A percentile compares a stretch with the other conserved stretches of the same genome.
These are phyloP conservation scores for Melanotaenia boesemani DNA, from an alignment of 2,797 vertebrate species.

Conservation along the genomic window DNA sequence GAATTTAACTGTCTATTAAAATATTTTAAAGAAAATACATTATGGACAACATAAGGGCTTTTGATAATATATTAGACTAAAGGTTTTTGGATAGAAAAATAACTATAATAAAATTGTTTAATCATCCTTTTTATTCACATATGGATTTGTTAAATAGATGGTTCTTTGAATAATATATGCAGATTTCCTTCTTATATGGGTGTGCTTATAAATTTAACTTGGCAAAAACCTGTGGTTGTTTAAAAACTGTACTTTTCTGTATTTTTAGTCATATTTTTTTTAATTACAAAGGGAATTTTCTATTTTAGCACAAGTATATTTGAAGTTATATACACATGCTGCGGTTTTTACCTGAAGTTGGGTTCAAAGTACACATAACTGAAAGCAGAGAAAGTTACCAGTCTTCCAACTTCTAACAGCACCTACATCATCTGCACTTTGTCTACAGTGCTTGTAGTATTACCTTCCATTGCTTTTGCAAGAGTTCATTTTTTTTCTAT, in stretches of 20 bases:
- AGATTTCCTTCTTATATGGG: constrained; percentile 16
- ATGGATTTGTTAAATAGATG: constrained; percentile 42
- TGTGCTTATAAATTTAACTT: constrained; percentile 58
- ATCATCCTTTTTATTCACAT: constrained; percentile 26
- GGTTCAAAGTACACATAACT: not conserved
- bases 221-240: constrained; percentile 49
- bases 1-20: constrained; percentile 19
- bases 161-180: constrained; percentile 29
- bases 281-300: not conserved
- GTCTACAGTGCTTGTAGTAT: not conserved
- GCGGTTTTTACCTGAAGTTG: not conserved
- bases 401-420: not conserved
- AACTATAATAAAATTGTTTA: constrained; percentile 53
- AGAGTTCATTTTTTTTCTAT: too few relatives aligned
- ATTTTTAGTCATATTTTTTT: not conserved
- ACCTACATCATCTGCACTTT: not conserved
- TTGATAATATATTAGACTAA: constrained; percentile 40
- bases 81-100: constrained; percentile 72
- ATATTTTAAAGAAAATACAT: constrained; percentile 40
- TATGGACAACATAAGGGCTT: constrained; percentile 25
- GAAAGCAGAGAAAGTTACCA: not conserved
- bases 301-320: not conserved
- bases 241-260: constrained; percentile 20
- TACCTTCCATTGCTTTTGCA: not conserved
- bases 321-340: not conserved